phyloP scores from a whole-genome alignment of 2,113 vertebrate species.

The Tringa solitaria region DNA sequence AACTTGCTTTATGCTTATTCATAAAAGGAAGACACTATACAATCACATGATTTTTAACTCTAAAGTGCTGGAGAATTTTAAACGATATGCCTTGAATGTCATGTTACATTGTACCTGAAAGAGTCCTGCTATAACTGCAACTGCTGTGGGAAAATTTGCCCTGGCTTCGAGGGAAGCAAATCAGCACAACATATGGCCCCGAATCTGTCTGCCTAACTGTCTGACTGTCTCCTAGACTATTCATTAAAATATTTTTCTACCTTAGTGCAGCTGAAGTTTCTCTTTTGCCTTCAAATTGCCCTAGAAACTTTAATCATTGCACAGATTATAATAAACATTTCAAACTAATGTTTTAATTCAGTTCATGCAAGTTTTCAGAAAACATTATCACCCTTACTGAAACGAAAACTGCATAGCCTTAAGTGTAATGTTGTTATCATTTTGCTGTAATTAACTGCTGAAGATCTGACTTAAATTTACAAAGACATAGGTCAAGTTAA shows the following conservation, averaged over 20 bases:
- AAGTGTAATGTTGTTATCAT: neutral
- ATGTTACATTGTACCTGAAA: neutral
- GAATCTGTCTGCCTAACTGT: neutral
- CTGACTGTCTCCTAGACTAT: neutral
- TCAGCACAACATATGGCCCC: neutral
- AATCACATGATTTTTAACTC: neutral
- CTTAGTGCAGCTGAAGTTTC: neutral
- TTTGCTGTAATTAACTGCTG: conserved; percentile 33
- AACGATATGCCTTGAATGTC: neutral
- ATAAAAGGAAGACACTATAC: neutral
- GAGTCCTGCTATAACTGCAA: neutral
- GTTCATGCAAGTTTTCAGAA: neutral
- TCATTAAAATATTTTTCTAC: neutral
- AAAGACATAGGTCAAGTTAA: conserved; percentile 17
- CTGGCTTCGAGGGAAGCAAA: neutral
- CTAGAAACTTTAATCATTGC: conserved; percentile 2
- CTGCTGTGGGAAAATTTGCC: neutral
- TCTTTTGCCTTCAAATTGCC: conserved; percentile 17
- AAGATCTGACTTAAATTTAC: conserved; percentile 22
- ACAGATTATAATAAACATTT: neutral
- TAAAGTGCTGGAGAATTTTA: neutral
- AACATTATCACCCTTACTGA: neutral
- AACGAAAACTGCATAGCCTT: neutral
- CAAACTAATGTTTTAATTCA: conserved; percentile 32
- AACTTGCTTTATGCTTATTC: neutral